Percentiles rank a stretch among this genome's conserved stretches.
Evolutionary conservation across 2,113 vertebrate species (phyloP).

Genomic region (Phaethon lepturus): DNA sequence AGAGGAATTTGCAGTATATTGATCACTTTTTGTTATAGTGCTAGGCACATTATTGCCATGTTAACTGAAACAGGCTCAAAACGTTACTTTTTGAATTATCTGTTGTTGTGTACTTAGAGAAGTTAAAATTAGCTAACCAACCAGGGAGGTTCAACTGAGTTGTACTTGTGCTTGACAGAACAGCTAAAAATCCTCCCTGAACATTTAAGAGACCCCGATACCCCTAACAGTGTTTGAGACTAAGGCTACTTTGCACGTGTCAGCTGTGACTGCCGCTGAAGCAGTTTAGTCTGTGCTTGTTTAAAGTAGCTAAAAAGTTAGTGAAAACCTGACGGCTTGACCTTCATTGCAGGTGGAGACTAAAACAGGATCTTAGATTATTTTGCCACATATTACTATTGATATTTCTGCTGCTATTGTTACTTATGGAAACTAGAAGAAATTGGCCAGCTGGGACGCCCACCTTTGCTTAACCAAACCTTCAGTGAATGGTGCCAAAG

Average conservation of each 20-base stretch:
- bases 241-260: not conserved
- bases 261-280: not conserved
- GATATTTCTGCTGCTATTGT: not conserved
- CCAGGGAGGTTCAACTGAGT: not conserved
- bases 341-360: not conserved
- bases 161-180: not conserved
- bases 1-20: not conserved
- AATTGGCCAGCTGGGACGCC: not conserved
- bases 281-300: not conserved
- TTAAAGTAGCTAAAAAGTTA: not conserved
- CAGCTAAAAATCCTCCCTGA: not conserved
- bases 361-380: not conserved
- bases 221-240: not conserved
- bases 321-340: not conserved
- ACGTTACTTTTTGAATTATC: not conserved
- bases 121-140: not conserved
- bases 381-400: fast-evolving
- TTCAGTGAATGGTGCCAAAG: not conserved
- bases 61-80: not conserved
- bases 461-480: not conserved
- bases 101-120: not conserved
- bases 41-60: not conserved
- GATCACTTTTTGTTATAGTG: not conserved
- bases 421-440: not conserved
- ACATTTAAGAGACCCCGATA: not conserved